Evolutionary conservation across 2,888 invertebrate genomes (phyloP).

Genomic region (Epinotia nisella): DNA sequence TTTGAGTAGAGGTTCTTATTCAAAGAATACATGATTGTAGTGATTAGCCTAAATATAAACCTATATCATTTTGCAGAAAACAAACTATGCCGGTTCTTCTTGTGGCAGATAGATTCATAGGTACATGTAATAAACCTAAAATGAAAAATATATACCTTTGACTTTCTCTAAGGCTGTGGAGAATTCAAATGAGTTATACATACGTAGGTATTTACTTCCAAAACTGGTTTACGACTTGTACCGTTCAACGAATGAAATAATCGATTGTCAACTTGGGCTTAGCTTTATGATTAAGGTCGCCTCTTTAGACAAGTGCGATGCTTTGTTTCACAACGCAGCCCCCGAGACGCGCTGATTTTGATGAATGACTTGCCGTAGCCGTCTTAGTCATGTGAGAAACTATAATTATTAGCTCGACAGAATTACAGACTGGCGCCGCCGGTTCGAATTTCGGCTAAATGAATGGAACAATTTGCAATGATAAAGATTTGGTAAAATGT

Average conservation of each 20-base stretch:
- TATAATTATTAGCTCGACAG: constrained; percentile 24
- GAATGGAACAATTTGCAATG: constrained; percentile 3
- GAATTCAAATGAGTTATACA: neutral
- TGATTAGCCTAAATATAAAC: neutral
- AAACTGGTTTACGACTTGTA: neutral
- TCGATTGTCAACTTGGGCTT: neutral
- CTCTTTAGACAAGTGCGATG: constrained; percentile 9
- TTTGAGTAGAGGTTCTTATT: neutral
- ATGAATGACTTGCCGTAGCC: constrained; percentile 22
- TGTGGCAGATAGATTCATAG: no score
- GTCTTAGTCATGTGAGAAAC: constrained; percentile 24
- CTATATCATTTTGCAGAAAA: no score
- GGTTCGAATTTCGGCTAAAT: constrained; percentile 8
- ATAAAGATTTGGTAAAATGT: neutral
- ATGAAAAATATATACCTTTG: neutral
- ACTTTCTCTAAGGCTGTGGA: neutral
- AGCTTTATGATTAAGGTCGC: constrained; percentile 2
- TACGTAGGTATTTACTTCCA: neutral
- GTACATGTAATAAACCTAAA: no score
- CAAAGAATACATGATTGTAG: neutral
- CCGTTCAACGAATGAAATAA: neutral
- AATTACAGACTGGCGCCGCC: constrained; percentile 16
- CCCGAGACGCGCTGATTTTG: constrained; percentile 18
- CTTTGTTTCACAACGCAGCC: constrained; percentile 9
- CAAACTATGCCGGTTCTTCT: no score